These are phyloP conservation scores for Shargacucullia verbasci DNA, from an alignment of 2,888 invertebrate genomes.

Conservation along the genomic window DNA sequence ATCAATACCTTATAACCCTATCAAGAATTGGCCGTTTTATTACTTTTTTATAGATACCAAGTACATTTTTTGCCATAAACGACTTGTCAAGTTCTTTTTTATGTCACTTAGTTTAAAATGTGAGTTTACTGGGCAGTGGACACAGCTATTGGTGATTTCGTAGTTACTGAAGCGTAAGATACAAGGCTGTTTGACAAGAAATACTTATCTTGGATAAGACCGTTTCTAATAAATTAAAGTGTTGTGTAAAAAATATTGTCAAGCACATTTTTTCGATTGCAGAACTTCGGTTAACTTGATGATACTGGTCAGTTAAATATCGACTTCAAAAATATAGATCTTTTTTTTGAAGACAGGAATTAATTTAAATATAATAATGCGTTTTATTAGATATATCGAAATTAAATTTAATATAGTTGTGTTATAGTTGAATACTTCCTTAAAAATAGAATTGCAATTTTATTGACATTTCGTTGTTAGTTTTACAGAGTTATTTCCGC, in stretches of 20 bases:
- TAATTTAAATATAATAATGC: too few species aligned
- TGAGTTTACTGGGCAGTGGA: slow-evolving; percentile 51
- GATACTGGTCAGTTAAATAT: not conserved
- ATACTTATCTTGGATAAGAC: slow-evolving; percentile 62
- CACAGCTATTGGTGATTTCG: slow-evolving; percentile 70
- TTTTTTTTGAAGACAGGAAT: too few species aligned
- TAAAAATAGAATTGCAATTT: too few species aligned
- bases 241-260: slow-evolving; percentile 61
- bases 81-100: slow-evolving; percentile 34
- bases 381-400: too few species aligned
- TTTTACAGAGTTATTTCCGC: too few species aligned
- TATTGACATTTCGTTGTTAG: too few species aligned
- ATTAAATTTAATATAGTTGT: too few species aligned
- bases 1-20: not conserved
- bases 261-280: slow-evolving; percentile 24
- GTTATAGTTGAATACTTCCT: too few species aligned
- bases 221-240: slow-evolving; percentile 64
- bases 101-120: slow-evolving; percentile 28
- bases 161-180: slow-evolving; percentile 76
- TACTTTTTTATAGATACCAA: slow-evolving; percentile 21
- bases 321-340: too few species aligned
- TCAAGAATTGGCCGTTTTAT: not conserved
- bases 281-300: slow-evolving; percentile 20
- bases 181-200: slow-evolving; percentile 78
- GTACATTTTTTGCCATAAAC: slow-evolving; percentile 21